Evolutionary conservation across 2,888 invertebrate species (phyloP), one percentile per base, ranked within the genome.

Genomic region (Dexiosoma caninum): DNA sequence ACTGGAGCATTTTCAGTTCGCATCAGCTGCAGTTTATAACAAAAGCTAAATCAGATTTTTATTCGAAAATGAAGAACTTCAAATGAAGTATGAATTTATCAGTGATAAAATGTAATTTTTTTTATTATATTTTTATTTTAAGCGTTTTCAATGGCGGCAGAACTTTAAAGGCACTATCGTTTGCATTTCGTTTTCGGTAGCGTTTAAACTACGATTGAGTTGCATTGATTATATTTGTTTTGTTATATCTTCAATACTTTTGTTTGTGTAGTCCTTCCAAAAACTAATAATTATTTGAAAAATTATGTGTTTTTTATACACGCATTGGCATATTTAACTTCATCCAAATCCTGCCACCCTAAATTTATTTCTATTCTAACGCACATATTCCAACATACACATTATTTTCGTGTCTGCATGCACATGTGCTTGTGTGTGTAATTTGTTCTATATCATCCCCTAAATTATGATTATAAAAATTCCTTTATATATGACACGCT

Each of bases 21-120:
- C 76, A 76, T 53, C 44, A 60, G 35, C 35, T 76, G 59, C 75
- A 60, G 16, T 75, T 60, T 67, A 51, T 60, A 57, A 51, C 51
- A 51, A 62, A 70, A 46, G 7, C 32, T 40, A 5, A 57, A 55
- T 67, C 55, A 55, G 44, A 32, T 35, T 44, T 30, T n/a, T 14
- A 21, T 14, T 51, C 19, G 44, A 2, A 67, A 40, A 7, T 6
- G 1, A 27, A 5, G 19, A 30, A 12, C 8, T 42, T 40, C 40
- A 30, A 67, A 67, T 35, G 44, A 57, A 46, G 12, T 16, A 40
- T 37, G 30, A 42, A 59, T 12, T 49, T 23, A 46, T 49, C 59
- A 37, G 37, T 49, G 46, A 57, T 35, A 35, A 46, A 57, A 46
- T n/a, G 37, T 42, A 44, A 35, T 57, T 12, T 40, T 40, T 14